Conservation (phyloP, 2,797 vertebrate genomes). For the Pygocentrus nattereri region DNA sequence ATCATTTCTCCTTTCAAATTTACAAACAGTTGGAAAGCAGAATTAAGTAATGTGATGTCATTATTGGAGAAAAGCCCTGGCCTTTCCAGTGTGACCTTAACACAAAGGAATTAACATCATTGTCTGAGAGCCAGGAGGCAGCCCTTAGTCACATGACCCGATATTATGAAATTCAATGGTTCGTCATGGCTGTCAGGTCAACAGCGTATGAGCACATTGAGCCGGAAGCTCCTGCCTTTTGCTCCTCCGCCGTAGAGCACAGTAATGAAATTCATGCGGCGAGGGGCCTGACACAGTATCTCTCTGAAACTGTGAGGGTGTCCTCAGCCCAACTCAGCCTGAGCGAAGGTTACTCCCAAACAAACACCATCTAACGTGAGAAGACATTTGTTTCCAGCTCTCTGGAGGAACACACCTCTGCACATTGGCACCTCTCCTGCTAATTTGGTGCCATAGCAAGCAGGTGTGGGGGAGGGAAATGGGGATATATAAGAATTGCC, state of each 20-base stretch:
- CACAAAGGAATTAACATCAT: constrained; percentile 58
- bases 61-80: constrained; percentile 17
- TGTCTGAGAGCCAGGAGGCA: constrained; percentile 56
- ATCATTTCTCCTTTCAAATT: no score
- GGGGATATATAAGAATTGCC: constrained; percentile 58
- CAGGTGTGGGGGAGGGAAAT: constrained; percentile 26
- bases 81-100: constrained; percentile 30
- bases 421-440: constrained; percentile 62
- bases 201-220: constrained; percentile 58
- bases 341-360: constrained; percentile 39
- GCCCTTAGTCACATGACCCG: constrained; percentile 64
- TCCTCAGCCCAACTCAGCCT: constrained; percentile 34
- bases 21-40: no score
- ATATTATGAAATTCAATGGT: constrained; percentile 64
- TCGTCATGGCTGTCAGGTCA: constrained; percentile 72
- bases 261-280: constrained; percentile 65
- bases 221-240: constrained; percentile 60
- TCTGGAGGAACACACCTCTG: constrained; percentile 57
- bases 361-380: constrained; percentile 34
- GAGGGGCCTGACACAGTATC: constrained; percentile 65
- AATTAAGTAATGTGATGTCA: not conserved
- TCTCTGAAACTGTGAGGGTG: constrained; percentile 55
- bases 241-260: constrained; percentile 44
- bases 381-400: constrained; percentile 52
- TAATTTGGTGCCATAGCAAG: constrained; percentile 61